Evolutionary conservation across 2,797 vertebrate species (phyloP), one percentile per base, ranked within the genome.

Genomic region (Melanotaenia parkinsoni): DNA sequence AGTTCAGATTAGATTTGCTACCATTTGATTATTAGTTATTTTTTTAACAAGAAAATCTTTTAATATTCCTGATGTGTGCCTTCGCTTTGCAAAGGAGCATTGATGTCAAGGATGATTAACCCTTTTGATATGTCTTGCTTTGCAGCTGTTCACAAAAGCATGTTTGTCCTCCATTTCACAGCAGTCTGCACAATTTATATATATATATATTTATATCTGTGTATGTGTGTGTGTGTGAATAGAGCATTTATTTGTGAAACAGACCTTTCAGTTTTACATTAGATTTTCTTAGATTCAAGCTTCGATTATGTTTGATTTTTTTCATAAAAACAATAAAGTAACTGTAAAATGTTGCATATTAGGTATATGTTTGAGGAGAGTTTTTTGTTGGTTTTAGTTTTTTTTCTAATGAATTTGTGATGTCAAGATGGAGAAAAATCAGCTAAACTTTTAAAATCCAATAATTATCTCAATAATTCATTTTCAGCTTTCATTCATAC

Each of bases 11-110:
- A 20, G 3, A 77, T 62, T 62, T n/a, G n/a, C 28, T 66, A 70
- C 1, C 3, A 40, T 58, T 12, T 10, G 54, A 37, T 62, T 76
- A 45, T 69, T 35, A n/a, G 5, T 61, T 73, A 30, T 81, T 73
- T 70, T 70, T 82, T 77, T 82, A 67, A 74, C 72, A 53, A 69
- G 40, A 57, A 70, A 69, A 68, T 62, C 8, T 56, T 59, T 20
- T 5, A 53, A 32, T n/a, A 56, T 57, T n/a, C 54, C 6, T 61
- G 33, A 65, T 59, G 58, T 20, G 20, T 56, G 35, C 57, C 38
- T 6, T 70, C 43, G 53, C 38, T 71, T 72, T 74, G 40, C 65
- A 63, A 62, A 63, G 4, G 47, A 50, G 28, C n/a, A 18, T 33
- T 68, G 4, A 43, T 54, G 18, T 57, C 70, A 32, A 64, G 77